A percentile compares a stretch with the other conserved stretches of the same genome.
phyloP scores from a whole-genome alignment of 2,888 invertebrate species.

The Pristionchus mayeri region DNA sequence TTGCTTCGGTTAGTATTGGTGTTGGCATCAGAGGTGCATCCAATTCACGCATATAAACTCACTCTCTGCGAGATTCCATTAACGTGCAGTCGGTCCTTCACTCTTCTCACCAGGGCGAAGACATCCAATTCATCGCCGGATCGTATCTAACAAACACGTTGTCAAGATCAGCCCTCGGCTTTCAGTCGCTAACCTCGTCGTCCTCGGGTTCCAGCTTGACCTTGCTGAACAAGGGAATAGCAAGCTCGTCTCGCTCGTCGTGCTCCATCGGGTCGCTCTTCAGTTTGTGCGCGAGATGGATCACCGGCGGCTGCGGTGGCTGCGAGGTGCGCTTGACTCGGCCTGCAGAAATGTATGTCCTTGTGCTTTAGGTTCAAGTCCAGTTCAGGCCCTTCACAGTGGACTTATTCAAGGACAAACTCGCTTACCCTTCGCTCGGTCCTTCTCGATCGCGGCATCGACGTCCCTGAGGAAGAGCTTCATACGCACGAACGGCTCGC shows the following conservation, averaged over 20 bases:
- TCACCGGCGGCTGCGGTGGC: not conserved
- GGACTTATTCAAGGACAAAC: not conserved
- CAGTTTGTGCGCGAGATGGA: not conserved
- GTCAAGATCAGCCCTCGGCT: not conserved
- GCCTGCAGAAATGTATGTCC: not conserved
- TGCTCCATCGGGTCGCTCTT: no score
- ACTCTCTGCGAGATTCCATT: conserved; percentile 89
- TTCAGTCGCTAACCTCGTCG: not conserved
- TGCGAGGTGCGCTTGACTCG: not conserved
- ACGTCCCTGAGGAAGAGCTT: conserved; percentile 88
- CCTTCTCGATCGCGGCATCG: conserved; percentile 45
- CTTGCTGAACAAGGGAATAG: conserved; percentile 8
- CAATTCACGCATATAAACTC: conserved; percentile 53
- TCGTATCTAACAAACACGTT: not conserved
- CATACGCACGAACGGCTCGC: conserved; percentile 97
- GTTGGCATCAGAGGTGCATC: not conserved
- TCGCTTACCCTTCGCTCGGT: not conserved
- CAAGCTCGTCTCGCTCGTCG: not conserved
- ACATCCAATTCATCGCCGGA: conserved; percentile 88
- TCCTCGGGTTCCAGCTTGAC: conserved; percentile 33
- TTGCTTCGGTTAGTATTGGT: not conserved
- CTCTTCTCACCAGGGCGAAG: conserved; percentile 88
- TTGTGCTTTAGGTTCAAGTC: no score
- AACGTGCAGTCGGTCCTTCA: conserved; percentile 78
- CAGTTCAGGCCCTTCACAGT: not conserved